These are phyloP conservation scores for Acropora tenuis DNA, from an alignment of 64 coral and sea anemone species.

Conservation along the genomic window DNA sequence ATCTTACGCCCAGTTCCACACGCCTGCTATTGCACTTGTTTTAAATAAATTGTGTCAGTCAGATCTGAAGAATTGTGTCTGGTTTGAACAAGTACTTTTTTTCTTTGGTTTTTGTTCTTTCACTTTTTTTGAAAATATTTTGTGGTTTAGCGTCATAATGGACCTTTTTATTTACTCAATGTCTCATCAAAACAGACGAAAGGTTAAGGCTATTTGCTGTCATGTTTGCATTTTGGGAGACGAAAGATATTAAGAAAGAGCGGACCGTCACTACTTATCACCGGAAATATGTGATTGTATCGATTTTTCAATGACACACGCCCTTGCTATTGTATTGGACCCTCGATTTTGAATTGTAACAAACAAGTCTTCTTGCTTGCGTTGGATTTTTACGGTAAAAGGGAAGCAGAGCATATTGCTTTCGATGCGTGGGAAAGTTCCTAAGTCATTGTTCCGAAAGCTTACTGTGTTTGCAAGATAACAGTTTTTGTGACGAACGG, in stretches of 20 bases:
- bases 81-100: not conserved
- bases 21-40: no score
- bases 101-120: not conserved
- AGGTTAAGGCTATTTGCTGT: no score
- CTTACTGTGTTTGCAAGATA: conserved; percentile 16
- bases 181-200: not conserved
- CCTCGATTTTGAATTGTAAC: no score
- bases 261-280: no score
- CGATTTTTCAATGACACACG: no score
- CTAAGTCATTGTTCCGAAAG: conserved; percentile 2
- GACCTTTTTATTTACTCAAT: not conserved
- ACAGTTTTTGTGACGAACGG: conserved; percentile 24
- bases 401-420: not conserved
- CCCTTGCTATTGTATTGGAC: no score
- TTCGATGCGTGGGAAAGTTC: conserved; percentile 38
- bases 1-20: no score
- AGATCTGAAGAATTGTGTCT: no score
- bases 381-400: not conserved
- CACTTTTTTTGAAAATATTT: not conserved
- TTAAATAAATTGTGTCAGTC: no score
- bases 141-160: not conserved
- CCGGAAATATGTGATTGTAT: no score
- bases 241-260: no score
- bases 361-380: not conserved
- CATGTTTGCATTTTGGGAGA: no score